Conservation (phyloP, 1,140 invertebrate species). For the Pantala flavescens region DNA sequence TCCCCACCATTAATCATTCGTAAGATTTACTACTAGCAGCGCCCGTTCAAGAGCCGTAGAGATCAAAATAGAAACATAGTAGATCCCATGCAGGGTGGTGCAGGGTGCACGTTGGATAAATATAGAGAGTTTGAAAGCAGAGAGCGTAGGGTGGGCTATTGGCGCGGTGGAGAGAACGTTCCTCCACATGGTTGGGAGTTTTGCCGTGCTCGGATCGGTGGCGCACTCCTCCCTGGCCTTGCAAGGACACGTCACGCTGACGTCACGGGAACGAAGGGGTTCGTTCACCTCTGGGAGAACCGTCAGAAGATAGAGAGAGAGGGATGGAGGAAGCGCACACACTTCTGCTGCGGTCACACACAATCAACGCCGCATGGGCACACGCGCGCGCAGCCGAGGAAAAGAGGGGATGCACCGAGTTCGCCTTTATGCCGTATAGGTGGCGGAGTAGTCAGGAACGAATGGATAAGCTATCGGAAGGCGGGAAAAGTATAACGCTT, state of each 20-base stretch:
- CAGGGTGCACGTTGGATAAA: background rate
- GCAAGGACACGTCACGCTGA: constrained; percentile 6
- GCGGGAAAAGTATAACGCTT: too few relatives aligned
- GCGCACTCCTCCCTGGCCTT: background rate
- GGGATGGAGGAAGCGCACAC: background rate
- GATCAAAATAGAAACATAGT: background rate
- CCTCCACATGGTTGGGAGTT: background rate
- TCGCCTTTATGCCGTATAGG: background rate
- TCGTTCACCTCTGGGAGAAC: constrained; percentile 7
- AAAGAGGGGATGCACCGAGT: background rate
- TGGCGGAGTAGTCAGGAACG: background rate
- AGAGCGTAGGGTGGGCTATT: background rate
- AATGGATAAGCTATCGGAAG: too few relatives aligned
- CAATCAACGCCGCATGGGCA: background rate
- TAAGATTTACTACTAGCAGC: too few relatives aligned
- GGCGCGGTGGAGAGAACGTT: background rate
- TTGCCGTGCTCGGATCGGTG: background rate
- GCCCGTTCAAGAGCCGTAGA: background rate
- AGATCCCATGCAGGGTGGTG: background rate
- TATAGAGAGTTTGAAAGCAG: background rate
- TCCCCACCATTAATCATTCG: too few relatives aligned
- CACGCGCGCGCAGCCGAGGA: background rate
- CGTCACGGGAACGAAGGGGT: background rate
- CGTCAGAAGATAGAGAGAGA: constrained; percentile 1
- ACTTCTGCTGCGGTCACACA: background rate